Evolutionary conservation across 2,888 invertebrate genomes (phyloP).

Genomic region (Boloria selene): DNA sequence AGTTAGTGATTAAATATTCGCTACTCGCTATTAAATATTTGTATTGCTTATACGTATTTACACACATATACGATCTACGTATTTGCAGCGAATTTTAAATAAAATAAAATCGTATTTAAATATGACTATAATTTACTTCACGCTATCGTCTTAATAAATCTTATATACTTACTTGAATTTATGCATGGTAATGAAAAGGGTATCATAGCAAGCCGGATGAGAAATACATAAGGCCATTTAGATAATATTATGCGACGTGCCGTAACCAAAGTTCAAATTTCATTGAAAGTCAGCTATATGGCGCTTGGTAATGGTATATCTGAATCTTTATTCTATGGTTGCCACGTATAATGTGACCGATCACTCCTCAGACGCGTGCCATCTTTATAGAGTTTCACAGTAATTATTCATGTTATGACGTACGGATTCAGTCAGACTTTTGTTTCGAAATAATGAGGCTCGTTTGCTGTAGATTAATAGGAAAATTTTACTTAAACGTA

Average conservation of each 20-base stretch:
- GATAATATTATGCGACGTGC: slow-evolving; percentile 22
- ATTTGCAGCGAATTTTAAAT: too few relatives aligned
- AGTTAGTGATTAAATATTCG: too few relatives aligned
- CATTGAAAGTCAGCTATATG: slow-evolving; percentile 16
- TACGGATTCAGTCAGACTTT: slow-evolving; percentile 24
- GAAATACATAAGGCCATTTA: slow-evolving; percentile 24
- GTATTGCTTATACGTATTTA: too few relatives aligned
- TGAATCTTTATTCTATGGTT: slow-evolving; percentile 25
- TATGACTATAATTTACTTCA: too few relatives aligned
- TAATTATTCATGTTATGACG: slow-evolving; percentile 30
- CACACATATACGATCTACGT: too few relatives aligned
- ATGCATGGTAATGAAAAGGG: slow-evolving; percentile 1
- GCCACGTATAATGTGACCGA: slow-evolving; percentile 30
- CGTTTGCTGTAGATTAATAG: background rate
- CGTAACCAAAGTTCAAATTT: slow-evolving; percentile 19
- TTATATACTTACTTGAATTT: background rate
- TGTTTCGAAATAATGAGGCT: slow-evolving; percentile 7
- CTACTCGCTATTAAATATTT: too few relatives aligned
- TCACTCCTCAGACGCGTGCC: slow-evolving; percentile 32
- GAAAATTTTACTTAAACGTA: background rate
- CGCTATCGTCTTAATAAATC: too few relatives aligned
- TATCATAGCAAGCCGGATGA: slow-evolving; percentile 18
- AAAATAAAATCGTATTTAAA: too few relatives aligned
- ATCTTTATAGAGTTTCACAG: slow-evolving; percentile 24
- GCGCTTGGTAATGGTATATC: slow-evolving; percentile 14